phyloP scores from a whole-genome alignment of 2,888 invertebrate species.

The Dynastes tityus region DNA sequence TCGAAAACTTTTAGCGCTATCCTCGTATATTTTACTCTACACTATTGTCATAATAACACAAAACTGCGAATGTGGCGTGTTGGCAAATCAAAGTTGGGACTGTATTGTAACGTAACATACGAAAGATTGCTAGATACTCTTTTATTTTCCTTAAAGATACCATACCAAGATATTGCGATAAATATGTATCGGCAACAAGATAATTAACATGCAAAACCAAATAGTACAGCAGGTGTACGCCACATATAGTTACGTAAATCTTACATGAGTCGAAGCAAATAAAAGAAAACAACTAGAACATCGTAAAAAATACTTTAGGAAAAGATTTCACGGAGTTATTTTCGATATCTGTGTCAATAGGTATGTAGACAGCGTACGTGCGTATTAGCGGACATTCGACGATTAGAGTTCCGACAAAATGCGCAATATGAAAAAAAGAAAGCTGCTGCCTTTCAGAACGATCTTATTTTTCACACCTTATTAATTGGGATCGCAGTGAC shows the following conservation, averaged over 20 bases:
- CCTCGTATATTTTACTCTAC: too few relatives aligned
- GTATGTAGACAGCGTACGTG: conserved; percentile 1
- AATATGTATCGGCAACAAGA: background rate
- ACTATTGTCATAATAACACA: too few relatives aligned
- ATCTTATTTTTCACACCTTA: conserved; percentile 42
- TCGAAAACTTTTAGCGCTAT: too few relatives aligned
- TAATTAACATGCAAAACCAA: background rate
- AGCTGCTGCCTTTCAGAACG: conserved; percentile 18
- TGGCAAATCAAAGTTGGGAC: too few relatives aligned
- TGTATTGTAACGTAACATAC: too few relatives aligned
- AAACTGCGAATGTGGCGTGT: background rate
- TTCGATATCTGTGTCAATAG: conserved; percentile 36
- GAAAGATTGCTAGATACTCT: too few relatives aligned
- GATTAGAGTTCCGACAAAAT: conserved; percentile 20
- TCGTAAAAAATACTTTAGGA: conserved; percentile 14
- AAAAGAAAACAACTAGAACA: conserved; percentile 9
- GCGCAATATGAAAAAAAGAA: conserved; percentile 25
- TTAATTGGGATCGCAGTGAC: conserved; percentile 42
- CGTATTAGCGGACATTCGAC: conserved; percentile 11
- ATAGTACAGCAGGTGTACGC: background rate
- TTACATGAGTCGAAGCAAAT: conserved; percentile 4
- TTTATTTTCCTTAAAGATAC: too few relatives aligned
- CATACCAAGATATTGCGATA: background rate
- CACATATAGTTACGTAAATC: background rate
- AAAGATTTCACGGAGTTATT: conserved; percentile 28